phyloP scores from a whole-genome alignment of 1,140 invertebrate species.

The Plectrocnemia conspersa region DNA sequence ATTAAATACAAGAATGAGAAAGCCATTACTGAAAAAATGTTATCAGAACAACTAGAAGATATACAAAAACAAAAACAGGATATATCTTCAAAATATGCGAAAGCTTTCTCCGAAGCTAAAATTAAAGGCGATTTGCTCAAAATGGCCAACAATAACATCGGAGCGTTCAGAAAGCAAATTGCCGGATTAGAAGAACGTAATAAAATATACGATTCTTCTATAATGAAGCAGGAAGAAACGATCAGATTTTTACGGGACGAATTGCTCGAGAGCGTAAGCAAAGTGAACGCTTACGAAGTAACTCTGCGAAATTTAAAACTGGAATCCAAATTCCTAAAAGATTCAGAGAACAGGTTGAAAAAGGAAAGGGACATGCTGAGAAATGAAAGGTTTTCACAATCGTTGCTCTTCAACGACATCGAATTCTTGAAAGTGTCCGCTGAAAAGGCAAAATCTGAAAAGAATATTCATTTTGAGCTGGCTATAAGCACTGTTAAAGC shows the following conservation, averaged over 20 bases:
- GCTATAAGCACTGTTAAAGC: constrained; percentile 74
- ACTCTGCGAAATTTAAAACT: constrained; percentile 66
- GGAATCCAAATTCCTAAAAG: constrained; percentile 71
- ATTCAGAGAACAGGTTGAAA: constrained; percentile 68
- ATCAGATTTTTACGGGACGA: constrained; percentile 74
- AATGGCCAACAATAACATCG: constrained; percentile 70
- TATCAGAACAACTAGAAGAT: constrained; percentile 77
- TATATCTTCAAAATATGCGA: constrained; percentile 62
- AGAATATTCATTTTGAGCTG: constrained; percentile 66
- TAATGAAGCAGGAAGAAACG: constrained; percentile 83
- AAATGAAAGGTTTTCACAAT: constrained; percentile 71
- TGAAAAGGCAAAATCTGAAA: constrained; percentile 77
- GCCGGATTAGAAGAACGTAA: constrained; percentile 76
- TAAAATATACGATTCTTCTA: constrained; percentile 70
- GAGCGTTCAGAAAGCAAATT: constrained; percentile 81
- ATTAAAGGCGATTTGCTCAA: constrained; percentile 75
- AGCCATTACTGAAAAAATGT: constrained; percentile 71
- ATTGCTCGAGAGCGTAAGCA: constrained; percentile 65
- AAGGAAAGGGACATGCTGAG: constrained; percentile 74
- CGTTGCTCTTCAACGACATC: constrained; percentile 70
- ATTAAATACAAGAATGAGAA: constrained; percentile 81
- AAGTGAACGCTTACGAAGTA: constrained; percentile 70
- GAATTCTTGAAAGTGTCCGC: constrained; percentile 78
- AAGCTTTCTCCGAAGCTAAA: constrained; percentile 65
- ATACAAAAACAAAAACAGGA: constrained; percentile 66